phyloP scores from a whole-genome alignment of 1,140 invertebrate species.

The Meloidogyne exigua region DNA sequence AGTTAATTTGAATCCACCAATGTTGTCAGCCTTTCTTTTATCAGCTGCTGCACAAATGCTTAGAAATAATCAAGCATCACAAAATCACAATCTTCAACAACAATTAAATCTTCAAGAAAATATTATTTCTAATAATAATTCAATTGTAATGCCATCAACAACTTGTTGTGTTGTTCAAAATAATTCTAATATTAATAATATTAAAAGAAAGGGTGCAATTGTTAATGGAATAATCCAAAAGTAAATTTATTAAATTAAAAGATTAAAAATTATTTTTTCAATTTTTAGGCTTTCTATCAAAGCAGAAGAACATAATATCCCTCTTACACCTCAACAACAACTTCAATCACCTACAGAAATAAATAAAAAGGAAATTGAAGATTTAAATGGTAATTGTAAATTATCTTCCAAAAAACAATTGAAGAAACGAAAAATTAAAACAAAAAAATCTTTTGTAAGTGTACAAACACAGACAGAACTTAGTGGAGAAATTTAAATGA shows the following conservation, averaged over 20 bases:
- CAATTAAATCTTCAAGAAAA: not conserved
- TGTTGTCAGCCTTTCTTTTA: not conserved
- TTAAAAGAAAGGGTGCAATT: not conserved
- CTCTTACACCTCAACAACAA: not conserved
- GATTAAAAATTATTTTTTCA: not conserved
- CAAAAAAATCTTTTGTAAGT: slow-evolving; percentile 2
- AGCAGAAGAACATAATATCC: not conserved
- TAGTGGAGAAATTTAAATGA: not conserved
- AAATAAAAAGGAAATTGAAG: not conserved
- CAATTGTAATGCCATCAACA: not conserved
- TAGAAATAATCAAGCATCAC: not conserved
- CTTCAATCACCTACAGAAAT: not conserved
- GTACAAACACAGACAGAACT: not conserved
- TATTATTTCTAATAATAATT: not conserved
- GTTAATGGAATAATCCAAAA: not conserved
- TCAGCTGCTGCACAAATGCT: not conserved
- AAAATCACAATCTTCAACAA: not conserved
- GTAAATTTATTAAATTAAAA: not conserved
- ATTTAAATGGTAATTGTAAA: not conserved
- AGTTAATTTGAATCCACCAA: not conserved
- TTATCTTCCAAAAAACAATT: not conserved
- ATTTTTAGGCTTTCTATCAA: not conserved
- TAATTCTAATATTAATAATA: not conserved
- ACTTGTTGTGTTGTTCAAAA: not conserved
- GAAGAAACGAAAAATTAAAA: not conserved